Evolutionary conservation across 2,113 vertebrate genomes (phyloP).

Genomic region (Petroica traversi): DNA sequence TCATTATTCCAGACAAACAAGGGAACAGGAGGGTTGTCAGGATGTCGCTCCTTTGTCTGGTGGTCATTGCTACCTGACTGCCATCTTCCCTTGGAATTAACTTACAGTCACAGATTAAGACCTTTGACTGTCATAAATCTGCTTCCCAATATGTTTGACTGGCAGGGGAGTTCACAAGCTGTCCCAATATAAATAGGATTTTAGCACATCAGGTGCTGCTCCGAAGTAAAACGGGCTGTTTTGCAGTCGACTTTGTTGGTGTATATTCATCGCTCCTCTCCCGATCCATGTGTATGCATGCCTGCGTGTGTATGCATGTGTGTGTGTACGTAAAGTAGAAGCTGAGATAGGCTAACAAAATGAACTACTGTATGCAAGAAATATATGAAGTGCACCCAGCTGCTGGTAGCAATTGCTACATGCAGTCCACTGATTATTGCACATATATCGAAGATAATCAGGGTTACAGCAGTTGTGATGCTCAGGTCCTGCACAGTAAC

Average conservation of each 20-base stretch:
- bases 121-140: constrained; percentile 88
- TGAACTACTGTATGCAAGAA: constrained; percentile 93
- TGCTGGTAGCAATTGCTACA: constrained; percentile 76
- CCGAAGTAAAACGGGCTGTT: constrained; percentile 68
- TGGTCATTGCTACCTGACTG: constrained; percentile 75
- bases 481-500: constrained; percentile 85
- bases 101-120: constrained; percentile 87
- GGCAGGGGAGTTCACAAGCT: constrained; percentile 71
- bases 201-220: constrained; percentile 68
- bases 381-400: constrained; percentile 86
- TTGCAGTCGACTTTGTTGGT: constrained; percentile 52
- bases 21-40: neutral
- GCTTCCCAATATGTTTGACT: constrained; percentile 81
- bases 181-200: constrained; percentile 75
- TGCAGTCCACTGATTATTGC: constrained; percentile 85
- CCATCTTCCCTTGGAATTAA: constrained; percentile 84
- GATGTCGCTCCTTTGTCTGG: constrained; percentile 64
- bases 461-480: constrained; percentile 81
- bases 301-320: constrained; percentile 60
- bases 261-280: constrained; percentile 72
- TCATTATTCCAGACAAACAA: constrained; percentile 6
- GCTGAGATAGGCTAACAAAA: constrained; percentile 73
- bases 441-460: constrained; percentile 85
- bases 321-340: constrained; percentile 72
- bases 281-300: constrained; percentile 69